Percentiles rank a stretch among this genome's conserved stretches.
Conservation (phyloP, 2,888 invertebrate species). For the Megamerina dolium region DNA sequence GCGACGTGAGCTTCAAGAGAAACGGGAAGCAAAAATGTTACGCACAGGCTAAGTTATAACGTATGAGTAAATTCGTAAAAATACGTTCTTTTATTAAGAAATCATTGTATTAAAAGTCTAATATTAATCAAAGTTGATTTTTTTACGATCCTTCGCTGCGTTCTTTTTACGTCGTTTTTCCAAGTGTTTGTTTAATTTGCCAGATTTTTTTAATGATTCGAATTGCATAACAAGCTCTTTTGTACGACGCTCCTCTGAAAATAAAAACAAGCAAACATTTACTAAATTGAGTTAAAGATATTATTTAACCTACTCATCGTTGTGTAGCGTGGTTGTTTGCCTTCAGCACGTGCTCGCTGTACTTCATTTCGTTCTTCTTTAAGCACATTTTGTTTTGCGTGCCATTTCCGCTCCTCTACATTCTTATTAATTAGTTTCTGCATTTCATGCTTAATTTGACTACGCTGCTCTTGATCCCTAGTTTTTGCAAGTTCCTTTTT, state of each 20-base stretch:
- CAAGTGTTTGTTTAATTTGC: conserved; percentile 74
- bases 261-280: conserved; percentile 20
- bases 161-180: conserved; percentile 74
- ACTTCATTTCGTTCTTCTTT: conserved; percentile 55
- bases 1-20: conserved; percentile 70
- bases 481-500: conserved; percentile 58
- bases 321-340: conserved; percentile 65
- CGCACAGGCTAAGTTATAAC: conserved; percentile 59
- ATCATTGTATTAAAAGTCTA: conserved; percentile 15
- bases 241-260: conserved; percentile 72
- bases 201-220: conserved; percentile 70
- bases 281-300: background rate
- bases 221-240: conserved; percentile 72
- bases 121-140: conserved; percentile 39
- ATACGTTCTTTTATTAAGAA: conserved; percentile 10
- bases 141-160: conserved; percentile 46
- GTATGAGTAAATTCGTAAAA: background rate
- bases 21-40: conserved; percentile 85
- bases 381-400: conserved; percentile 54
- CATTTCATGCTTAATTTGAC: conserved; percentile 63
- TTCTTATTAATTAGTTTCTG: conserved; percentile 76
- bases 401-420: conserved; percentile 57
- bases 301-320: conserved; percentile 67
- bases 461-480: conserved; percentile 57
- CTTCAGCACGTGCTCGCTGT: conserved; percentile 57